Percentiles rank a stretch among this genome's conserved stretches.
Evolutionary conservation across 2,888 invertebrate species (phyloP).

Genomic region (Microctonus hyperodae): DNA sequence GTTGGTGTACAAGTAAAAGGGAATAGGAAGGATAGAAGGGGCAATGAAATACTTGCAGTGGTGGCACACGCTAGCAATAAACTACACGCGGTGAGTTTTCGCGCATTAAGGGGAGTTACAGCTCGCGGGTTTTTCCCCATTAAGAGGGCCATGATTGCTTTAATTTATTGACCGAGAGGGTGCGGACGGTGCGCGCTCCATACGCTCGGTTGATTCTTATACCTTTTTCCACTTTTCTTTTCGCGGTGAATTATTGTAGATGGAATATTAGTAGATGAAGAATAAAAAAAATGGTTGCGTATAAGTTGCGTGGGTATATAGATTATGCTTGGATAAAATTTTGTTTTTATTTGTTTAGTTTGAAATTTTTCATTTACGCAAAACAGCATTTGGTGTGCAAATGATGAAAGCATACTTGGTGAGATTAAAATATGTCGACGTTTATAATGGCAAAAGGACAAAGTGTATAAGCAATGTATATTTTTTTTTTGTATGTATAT

Average conservation of each 20-base stretch:
- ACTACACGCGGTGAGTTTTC: conserved; percentile 29
- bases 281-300: not conserved
- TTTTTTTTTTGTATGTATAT: not conserved
- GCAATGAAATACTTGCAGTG: conserved; percentile 34
- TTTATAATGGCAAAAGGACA: not conserved
- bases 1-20: too few relatives aligned
- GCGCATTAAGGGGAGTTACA: conserved; percentile 31
- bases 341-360: not conserved
- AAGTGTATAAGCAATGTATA: not conserved
- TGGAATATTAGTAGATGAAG: conserved; percentile 12
- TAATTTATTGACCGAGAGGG: conserved; percentile 32
- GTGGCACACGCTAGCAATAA: conserved; percentile 28
- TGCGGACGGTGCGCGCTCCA: conserved; percentile 7
- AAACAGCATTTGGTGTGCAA: not conserved
- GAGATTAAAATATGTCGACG: conserved; percentile 3
- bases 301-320: not conserved
- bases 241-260: conserved; percentile 23
- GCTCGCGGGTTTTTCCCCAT: conserved; percentile 29
- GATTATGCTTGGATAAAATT: too few relatives aligned
- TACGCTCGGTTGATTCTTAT: conserved; percentile 10
- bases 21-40: conserved; percentile 13
- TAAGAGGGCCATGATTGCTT: conserved; percentile 31
- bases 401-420: not conserved
- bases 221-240: not conserved
- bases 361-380: not conserved